These are phyloP conservation scores for Sussaba pulchella DNA, from an alignment of 2,888 invertebrate species.

Conservation along the genomic window DNA sequence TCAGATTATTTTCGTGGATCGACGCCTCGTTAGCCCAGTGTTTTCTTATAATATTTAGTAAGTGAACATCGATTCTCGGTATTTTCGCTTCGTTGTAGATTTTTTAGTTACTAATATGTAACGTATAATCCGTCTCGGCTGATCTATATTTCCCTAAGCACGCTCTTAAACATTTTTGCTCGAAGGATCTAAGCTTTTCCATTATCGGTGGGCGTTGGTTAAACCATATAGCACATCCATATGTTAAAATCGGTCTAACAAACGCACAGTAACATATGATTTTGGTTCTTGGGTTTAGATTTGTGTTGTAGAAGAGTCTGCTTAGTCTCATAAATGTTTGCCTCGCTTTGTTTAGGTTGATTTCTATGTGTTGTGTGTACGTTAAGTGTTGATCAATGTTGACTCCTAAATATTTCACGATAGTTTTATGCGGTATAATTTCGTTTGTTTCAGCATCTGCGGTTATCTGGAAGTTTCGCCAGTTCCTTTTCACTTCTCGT, in stretches of 20 bases:
- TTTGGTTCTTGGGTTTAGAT: conserved; percentile 42
- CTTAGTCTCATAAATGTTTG: conserved; percentile 16
- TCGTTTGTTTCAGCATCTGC: background rate
- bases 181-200: conserved; percentile 48
- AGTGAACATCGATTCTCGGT: conserved; percentile 46
- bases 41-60: conserved; percentile 51
- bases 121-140: conserved; percentile 2
- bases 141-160: conserved; percentile 34
- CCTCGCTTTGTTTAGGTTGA: conserved; percentile 44
- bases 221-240: conserved; percentile 53
- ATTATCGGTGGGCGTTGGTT: conserved; percentile 46
- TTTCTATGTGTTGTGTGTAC: conserved; percentile 20
- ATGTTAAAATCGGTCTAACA: conserved; percentile 57
- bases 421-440: background rate
- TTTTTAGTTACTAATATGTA: conserved; percentile 51
- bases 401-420: background rate
- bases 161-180: conserved; percentile 50
- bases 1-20: conserved; percentile 7
- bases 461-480: conserved; percentile 48
- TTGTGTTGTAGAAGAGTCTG: conserved; percentile 45
- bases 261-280: conserved; percentile 50
- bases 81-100: conserved; percentile 54
- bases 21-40: conserved; percentile 28
- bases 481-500: conserved; percentile 46
- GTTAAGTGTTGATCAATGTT: conserved; percentile 1